These are phyloP conservation scores for Cryptoleucopteryx plumbea DNA, from an alignment of 2,113 vertebrate genomes.

Conservation along the genomic window DNA sequence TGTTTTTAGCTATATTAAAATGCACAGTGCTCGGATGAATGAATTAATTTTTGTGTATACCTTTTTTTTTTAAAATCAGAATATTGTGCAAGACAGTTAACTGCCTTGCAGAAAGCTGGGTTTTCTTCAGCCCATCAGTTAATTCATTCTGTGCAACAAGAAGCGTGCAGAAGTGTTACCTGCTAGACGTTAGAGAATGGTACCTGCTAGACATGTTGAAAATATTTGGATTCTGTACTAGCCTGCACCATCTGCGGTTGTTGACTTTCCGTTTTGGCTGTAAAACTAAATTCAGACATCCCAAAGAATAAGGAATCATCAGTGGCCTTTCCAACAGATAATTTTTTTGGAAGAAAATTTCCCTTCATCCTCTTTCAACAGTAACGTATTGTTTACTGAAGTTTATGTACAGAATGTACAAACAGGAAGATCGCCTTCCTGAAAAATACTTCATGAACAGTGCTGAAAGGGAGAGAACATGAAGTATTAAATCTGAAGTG, in stretches of 20 bases:
- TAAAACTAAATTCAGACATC: constrained; percentile 30
- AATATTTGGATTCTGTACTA: constrained; percentile 17
- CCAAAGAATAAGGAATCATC: constrained; percentile 30
- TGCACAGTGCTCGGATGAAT: neutral
- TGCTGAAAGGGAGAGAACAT: constrained; percentile 51
- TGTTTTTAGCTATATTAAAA: neutral
- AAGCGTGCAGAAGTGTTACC: neutral
- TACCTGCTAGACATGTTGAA: neutral
- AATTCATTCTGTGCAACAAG: neutral
- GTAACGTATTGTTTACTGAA: constrained; percentile 68
- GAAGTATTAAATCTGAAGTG: constrained; percentile 54
- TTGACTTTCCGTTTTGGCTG: constrained; percentile 47
- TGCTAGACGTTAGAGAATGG: neutral
- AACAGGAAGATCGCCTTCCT: constrained; percentile 78
- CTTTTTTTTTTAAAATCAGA: neutral
- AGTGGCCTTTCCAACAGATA: constrained; percentile 40
- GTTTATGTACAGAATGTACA: constrained; percentile 72
- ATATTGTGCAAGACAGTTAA: neutral
- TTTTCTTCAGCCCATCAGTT: constrained; percentile 13
- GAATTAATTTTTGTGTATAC: neutral
- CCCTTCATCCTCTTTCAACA: constrained; percentile 40
- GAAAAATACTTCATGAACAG: constrained; percentile 68
- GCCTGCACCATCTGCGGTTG: constrained; percentile 33
- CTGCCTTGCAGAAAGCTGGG: neutral
- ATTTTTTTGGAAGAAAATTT: constrained; percentile 40